Evolutionary conservation across 2,113 vertebrate genomes (phyloP).

Genomic region (Hepsetus odoe): DNA sequence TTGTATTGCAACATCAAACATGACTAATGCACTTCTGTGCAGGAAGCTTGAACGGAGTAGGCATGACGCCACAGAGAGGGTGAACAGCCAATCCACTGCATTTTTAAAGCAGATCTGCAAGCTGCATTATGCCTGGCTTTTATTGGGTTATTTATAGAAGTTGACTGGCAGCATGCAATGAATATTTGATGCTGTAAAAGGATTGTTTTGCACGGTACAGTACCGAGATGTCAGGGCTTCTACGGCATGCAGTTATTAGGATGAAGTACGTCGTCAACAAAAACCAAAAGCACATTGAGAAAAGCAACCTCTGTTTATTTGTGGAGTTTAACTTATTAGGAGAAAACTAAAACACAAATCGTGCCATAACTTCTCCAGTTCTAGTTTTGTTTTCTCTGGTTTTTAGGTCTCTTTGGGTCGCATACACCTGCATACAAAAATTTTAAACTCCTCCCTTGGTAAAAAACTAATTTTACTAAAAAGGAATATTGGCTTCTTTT

Average conservation of each 20-base stretch:
- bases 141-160: conserved; percentile 8
- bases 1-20: not conserved
- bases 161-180: not conserved
- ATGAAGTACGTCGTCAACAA: not conserved
- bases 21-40: not conserved
- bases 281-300: not conserved
- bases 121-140: not conserved
- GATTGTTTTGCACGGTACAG: not conserved
- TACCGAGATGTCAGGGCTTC: not conserved
- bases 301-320: too few relatives aligned
- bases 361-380: too few relatives aligned
- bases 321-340: too few relatives aligned
- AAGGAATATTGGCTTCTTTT: too few relatives aligned
- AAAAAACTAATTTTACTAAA: too few relatives aligned
- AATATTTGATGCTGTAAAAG: conserved; percentile 7
- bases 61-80: not conserved
- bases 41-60: not conserved
- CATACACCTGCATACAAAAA: too few relatives aligned
- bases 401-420: too few relatives aligned
- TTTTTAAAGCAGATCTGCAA: not conserved
- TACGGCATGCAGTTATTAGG: not conserved
- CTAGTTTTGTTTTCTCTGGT: too few relatives aligned
- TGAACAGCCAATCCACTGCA: not conserved
- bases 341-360: too few relatives aligned
- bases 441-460: too few relatives aligned